phyloP scores from a whole-genome alignment of 2,113 vertebrate species.

The Poeciliopsis prolifica region DNA sequence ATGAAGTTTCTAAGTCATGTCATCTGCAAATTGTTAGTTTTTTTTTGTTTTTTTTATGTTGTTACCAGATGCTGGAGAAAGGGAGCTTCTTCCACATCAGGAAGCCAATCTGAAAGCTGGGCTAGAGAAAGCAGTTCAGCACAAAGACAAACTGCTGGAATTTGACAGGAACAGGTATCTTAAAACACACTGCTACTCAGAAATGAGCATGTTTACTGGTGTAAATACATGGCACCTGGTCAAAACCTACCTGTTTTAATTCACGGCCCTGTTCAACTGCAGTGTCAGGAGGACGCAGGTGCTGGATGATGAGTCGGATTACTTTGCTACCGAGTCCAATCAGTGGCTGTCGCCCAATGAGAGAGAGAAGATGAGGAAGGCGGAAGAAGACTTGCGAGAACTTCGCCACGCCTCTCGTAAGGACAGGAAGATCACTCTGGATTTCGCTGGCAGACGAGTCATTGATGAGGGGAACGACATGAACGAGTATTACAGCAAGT shows the following conservation, averaged over 20 bases:
- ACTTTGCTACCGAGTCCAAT: constrained; percentile 94
- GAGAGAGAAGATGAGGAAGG: constrained; percentile 84
- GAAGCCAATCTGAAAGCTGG: constrained; percentile 86
- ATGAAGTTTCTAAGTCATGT: neutral
- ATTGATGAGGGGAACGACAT: constrained; percentile 85
- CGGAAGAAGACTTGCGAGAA: constrained; percentile 89
- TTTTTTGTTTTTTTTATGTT: constrained; percentile 12
- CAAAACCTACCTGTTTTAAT: constrained; percentile 1
- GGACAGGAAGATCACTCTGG: constrained; percentile 89
- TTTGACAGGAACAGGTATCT: constrained; percentile 92
- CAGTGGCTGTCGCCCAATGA: constrained; percentile 93
- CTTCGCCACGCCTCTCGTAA: constrained; percentile 89
- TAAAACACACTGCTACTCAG: constrained; percentile 4
- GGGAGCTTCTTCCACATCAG: constrained; percentile 86
- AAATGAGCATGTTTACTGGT: neutral
- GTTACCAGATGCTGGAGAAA: constrained; percentile 68
- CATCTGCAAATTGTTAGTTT: neutral
- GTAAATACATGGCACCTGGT: neutral
- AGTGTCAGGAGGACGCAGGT: constrained; percentile 94
- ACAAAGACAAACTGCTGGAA: constrained; percentile 95
- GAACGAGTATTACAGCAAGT: constrained; percentile 88
- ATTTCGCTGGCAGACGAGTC: constrained; percentile 93
- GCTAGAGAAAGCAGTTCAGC: constrained; percentile 91
- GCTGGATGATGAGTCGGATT: constrained; percentile 95
- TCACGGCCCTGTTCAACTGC: constrained; percentile 14